phyloP scores from a whole-genome alignment of 2,113 vertebrate species.

The Engystomops pustulosus region DNA sequence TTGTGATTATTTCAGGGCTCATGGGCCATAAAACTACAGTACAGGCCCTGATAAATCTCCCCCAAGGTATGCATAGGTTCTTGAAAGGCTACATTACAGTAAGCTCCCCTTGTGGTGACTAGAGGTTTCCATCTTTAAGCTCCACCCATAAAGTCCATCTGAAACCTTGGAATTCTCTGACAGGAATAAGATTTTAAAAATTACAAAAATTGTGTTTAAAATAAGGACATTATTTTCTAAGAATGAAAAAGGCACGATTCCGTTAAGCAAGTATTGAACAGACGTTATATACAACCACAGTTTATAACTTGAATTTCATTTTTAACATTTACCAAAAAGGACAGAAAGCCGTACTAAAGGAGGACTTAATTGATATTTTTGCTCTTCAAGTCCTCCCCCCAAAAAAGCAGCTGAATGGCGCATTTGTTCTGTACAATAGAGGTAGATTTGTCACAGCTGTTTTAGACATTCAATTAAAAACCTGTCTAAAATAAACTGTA shows the following conservation, averaged over 20 bases:
- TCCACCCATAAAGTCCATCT: too few relatives aligned
- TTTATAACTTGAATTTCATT: background rate
- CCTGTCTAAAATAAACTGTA: conserved; percentile 18
- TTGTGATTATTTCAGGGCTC: too few relatives aligned
- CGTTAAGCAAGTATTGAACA: conserved; percentile 8
- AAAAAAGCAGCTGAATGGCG: conserved; percentile 21
- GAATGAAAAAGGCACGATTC: conserved; percentile 32
- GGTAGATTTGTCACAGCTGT: conserved; percentile 58
- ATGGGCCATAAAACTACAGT: too few relatives aligned
- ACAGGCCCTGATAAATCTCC: too few relatives aligned
- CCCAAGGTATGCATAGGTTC: too few relatives aligned
- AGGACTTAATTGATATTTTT: background rate
- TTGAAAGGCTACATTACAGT: too few relatives aligned
- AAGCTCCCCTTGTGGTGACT: too few relatives aligned
- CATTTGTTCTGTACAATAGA: conserved; percentile 45
- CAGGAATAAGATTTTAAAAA: too few relatives aligned
- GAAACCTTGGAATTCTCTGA: too few relatives aligned
- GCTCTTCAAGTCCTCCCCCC: background rate
- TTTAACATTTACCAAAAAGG: conserved; percentile 36
- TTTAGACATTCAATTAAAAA: conserved; percentile 38
- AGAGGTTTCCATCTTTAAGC: too few relatives aligned
- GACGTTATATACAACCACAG: conserved; percentile 7
- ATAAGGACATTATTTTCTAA: background rate
- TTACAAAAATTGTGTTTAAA: too few relatives aligned
- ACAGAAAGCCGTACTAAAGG: conserved; percentile 36